phyloP scores from a whole-genome alignment of 2,797 vertebrate genomes.

The Numenius phaeopus region DNA sequence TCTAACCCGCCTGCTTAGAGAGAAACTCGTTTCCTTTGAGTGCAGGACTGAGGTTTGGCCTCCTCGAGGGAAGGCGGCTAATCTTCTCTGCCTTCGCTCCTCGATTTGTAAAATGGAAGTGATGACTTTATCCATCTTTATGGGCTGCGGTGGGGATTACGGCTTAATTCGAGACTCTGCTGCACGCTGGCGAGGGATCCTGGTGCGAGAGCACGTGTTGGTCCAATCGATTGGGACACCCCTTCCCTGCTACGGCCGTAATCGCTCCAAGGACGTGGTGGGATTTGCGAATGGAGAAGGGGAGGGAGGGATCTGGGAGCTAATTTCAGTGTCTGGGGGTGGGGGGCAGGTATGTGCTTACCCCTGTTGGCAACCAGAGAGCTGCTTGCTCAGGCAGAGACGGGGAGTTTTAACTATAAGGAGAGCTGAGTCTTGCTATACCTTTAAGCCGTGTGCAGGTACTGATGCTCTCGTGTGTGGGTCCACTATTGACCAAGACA shows the following conservation, averaged over 20 bases:
- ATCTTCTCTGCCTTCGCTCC: slow-evolving; percentile 8
- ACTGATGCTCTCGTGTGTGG: background rate
- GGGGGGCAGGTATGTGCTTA: background rate
- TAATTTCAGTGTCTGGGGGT: background rate
- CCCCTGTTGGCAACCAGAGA: background rate
- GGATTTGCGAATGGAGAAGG: background rate
- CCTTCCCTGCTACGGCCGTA: background rate
- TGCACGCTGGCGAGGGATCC: background rate
- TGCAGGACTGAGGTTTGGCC: background rate
- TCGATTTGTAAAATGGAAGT: slow-evolving; percentile 23
- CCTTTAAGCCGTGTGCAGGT: fast-evolving
- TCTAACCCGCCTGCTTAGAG: background rate
- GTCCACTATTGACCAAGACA: fast-evolving
- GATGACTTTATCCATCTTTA: slow-evolving; percentile 17
- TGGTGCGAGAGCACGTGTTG: background rate
- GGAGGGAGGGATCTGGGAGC: background rate
- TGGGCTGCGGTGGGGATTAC: background rate
- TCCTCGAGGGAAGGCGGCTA: background rate
- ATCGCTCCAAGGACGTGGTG: fast-evolving
- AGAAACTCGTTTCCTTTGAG: background rate
- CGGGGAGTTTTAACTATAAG: too few relatives aligned
- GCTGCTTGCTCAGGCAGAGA: background rate
- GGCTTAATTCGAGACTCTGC: background rate
- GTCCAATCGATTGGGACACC: background rate
- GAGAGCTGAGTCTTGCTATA: background rate